Conservation (phyloP, 2,888 invertebrate genomes). For the Cyrtodaria siliqua region DNA sequence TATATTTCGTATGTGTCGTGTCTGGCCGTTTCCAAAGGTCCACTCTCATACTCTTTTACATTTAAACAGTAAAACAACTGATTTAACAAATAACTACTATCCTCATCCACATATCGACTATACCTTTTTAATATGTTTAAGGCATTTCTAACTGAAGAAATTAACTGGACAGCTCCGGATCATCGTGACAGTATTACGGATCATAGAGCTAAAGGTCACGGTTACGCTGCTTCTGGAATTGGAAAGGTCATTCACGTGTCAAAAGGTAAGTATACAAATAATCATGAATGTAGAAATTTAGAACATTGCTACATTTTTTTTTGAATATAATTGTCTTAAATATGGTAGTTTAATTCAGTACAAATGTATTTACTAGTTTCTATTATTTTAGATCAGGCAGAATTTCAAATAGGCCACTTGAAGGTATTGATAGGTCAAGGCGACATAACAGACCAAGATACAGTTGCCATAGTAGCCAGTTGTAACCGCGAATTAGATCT, state of each 20-base stretch:
- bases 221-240: not conserved
- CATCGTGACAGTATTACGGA: not conserved
- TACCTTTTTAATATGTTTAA: not conserved
- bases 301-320: no score
- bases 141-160: slow-evolving; percentile 32
- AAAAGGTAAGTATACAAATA: no score
- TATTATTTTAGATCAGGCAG: slow-evolving; percentile 12
- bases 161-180: slow-evolving; percentile 13
- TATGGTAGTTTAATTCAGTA: no score
- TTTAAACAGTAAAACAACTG: no score
- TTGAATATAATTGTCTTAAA: no score
- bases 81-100: no score
- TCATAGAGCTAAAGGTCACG: no score
- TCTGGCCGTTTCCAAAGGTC: no score
- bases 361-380: not conserved
- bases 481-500: slow-evolving; percentile 60
- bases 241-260: not conserved
- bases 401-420: slow-evolving; percentile 46
- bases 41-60: no score
- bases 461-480: slow-evolving; percentile 64
- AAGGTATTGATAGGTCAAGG: slow-evolving; percentile 44
- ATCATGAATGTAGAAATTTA: not conserved
- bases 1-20: no score
- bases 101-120: no score
- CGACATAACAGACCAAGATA: slow-evolving; percentile 58